These are phyloP conservation scores for Dendrocopos noguchii DNA, from an alignment of 2,113 vertebrate species.

Conservation along the genomic window DNA sequence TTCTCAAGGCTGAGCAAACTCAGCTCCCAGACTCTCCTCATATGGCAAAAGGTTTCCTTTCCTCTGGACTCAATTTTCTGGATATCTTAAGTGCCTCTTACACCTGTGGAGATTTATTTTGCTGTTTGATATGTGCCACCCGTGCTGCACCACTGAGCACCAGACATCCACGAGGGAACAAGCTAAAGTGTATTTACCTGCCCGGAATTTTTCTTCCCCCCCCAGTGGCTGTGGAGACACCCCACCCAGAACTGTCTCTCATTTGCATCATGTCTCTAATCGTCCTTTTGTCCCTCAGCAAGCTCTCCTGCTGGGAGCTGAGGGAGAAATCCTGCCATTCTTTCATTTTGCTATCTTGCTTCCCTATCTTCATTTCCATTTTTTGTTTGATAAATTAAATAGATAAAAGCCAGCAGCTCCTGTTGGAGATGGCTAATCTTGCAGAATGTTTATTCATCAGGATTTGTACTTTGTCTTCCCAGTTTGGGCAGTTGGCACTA, in stretches of 20 bases:
- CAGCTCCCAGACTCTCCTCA: too few relatives aligned
- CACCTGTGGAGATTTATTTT: conserved; percentile 47
- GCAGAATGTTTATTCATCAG: conserved; percentile 61
- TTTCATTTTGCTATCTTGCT: conserved; percentile 54
- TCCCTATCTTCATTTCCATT: conserved; percentile 61
- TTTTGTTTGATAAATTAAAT: conserved; percentile 66
- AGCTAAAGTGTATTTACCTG: conserved; percentile 37
- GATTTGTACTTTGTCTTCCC: conserved; percentile 28
- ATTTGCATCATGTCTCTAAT: conserved; percentile 47
- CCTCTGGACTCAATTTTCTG: conserved; percentile 54
- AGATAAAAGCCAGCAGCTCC: conserved; percentile 40
- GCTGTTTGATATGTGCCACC: conserved; percentile 26
- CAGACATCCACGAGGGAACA: conserved; percentile 33
- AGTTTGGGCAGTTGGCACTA: conserved; percentile 16
- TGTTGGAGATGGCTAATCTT: conserved; percentile 58
- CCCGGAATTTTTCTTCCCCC: conserved; percentile 37
- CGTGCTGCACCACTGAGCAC: conserved; percentile 26
- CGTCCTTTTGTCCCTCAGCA: conserved; percentile 48
- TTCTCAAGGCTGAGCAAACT: too few relatives aligned
- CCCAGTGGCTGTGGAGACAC: neutral
- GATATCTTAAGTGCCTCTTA: conserved; percentile 34
- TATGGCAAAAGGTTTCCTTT: neutral
- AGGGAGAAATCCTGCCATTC: neutral
- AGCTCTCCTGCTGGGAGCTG: conserved; percentile 24
- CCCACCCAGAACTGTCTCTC: conserved; percentile 17